Conservation (phyloP, 2,113 vertebrate genomes). For the Todiramphus chloris region DNA sequence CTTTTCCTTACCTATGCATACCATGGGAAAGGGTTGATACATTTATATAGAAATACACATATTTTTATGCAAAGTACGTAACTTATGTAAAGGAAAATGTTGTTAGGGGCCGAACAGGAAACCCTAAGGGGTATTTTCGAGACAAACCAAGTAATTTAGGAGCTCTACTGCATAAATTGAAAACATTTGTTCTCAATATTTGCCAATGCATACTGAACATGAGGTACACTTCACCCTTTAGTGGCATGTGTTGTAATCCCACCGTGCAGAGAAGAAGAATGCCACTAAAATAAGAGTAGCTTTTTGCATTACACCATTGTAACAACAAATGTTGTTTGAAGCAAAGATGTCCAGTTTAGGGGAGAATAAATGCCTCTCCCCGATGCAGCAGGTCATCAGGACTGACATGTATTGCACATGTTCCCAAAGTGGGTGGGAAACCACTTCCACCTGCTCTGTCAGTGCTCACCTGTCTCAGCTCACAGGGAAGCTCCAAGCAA, state of each 20-base stretch:
- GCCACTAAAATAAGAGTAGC: neutral
- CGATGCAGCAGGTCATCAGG: neutral
- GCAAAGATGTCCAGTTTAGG: neutral
- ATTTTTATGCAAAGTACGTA: neutral
- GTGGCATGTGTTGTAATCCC: neutral
- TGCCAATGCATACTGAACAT: neutral
- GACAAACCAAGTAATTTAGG: neutral
- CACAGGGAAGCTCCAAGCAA: neutral
- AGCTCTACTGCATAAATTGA: neutral
- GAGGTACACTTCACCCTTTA: neutral
- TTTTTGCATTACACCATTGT: neutral
- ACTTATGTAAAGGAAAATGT: neutral
- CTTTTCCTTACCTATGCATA: neutral
- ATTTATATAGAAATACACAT: neutral
- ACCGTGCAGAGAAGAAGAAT: neutral
- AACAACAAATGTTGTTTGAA: neutral
- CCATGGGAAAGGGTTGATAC: fast-evolving
- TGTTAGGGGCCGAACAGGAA: neutral
- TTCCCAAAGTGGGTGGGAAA: neutral
- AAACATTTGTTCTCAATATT: neutral
- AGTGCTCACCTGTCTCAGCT: neutral
- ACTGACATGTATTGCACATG: neutral
- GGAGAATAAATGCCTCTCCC: neutral
- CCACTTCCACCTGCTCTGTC: neutral
- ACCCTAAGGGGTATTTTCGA: neutral